These are phyloP conservation scores for Drepana arcuata DNA, from an alignment of 1,140 invertebrate genomes.

Conservation along the genomic window DNA sequence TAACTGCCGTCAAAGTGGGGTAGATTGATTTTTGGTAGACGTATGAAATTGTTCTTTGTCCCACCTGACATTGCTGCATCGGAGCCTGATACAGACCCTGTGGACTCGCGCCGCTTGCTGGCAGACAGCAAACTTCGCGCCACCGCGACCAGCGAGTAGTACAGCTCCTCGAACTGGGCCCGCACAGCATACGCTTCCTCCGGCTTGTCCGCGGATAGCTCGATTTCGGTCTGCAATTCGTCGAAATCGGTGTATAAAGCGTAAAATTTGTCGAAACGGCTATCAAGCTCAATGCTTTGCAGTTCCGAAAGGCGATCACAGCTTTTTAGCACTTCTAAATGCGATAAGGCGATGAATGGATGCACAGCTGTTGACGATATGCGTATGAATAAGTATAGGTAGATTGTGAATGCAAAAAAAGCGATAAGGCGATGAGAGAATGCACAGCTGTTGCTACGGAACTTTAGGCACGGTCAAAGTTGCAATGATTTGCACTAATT, in stretches of 20 bases:
- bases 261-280: constrained; percentile 12
- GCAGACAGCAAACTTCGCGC: constrained; percentile 6
- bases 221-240: constrained; percentile 15
- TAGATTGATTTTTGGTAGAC: constrained; percentile 5
- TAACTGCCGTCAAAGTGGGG: constrained; percentile 5
- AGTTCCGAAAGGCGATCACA: constrained; percentile 2
- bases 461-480: too few relatives aligned
- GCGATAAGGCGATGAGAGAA: too few relatives aligned
- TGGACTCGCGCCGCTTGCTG: background rate
- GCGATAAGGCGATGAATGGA: too few relatives aligned
- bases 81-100: constrained; percentile 1
- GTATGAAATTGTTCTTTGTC: constrained; percentile 5
- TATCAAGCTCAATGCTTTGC: constrained; percentile 9
- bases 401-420: too few relatives aligned
- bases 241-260: constrained; percentile 11
- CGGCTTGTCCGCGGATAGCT: constrained; percentile 5
- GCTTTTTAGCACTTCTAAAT: constrained; percentile 1
- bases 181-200: constrained; percentile 6
- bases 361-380: too few relatives aligned
- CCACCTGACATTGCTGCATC: constrained; percentile 2
- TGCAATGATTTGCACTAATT: too few relatives aligned
- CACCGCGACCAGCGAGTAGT: constrained; percentile 1
- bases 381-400: too few relatives aligned
- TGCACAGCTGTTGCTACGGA: too few relatives aligned
- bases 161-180: constrained; percentile 7